phyloP scores from a whole-genome alignment of 2,113 vertebrate species.

The Bambusicola thoracicus region DNA sequence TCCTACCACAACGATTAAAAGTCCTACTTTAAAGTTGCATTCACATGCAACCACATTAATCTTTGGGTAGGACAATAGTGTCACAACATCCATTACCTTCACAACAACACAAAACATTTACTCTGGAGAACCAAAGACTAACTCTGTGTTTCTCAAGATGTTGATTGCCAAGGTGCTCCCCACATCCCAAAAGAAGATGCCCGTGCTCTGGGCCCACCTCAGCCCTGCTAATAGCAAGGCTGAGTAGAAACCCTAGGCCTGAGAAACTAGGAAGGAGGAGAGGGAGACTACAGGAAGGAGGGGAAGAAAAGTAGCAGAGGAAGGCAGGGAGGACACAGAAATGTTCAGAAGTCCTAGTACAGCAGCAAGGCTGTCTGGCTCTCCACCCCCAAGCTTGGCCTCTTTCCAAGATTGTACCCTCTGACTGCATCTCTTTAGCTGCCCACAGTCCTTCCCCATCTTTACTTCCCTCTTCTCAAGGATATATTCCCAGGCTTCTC shows the following conservation, averaged over 20 bases:
- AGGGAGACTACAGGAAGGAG: neutral
- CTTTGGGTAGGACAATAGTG: neutral
- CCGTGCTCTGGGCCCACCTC: neutral
- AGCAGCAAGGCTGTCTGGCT: neutral
- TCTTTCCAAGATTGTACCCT: neutral
- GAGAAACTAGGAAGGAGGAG: neutral
- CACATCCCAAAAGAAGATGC: neutral
- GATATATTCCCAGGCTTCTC: neutral
- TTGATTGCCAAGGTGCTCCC: neutral
- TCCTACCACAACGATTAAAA: neutral
- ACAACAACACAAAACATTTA: neutral
- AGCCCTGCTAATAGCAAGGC: neutral
- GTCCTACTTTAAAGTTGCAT: neutral
- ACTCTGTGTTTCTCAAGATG: neutral
- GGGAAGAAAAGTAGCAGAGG: neutral
- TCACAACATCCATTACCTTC: neutral
- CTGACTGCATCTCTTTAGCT: neutral
- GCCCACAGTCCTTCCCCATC: accelerated
- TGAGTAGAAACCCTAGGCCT: neutral
- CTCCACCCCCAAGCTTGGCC: neutral
- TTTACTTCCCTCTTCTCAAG: neutral
- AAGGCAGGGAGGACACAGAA: neutral
- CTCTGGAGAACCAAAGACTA: neutral
- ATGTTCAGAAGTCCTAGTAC: neutral
- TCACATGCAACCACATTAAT: neutral